Conservation (phyloP, 1,140 invertebrate genomes). For the Mya arenaria region DNA sequence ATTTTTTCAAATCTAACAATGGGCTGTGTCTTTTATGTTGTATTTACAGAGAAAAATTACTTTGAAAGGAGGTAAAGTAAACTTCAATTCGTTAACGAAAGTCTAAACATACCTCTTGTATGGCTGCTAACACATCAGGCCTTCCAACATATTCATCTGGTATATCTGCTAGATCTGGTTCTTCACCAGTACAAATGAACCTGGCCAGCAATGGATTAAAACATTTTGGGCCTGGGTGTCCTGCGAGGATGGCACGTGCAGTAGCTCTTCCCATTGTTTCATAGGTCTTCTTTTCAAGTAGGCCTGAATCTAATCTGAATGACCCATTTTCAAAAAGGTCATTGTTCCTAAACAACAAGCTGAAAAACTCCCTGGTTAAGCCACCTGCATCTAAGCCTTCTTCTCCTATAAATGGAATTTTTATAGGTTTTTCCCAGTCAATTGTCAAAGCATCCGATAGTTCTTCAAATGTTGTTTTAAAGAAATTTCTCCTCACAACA, state of each 20-base stretch:
- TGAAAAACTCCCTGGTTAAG: slow-evolving; percentile 30
- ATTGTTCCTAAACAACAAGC: slow-evolving; percentile 20
- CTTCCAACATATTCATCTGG: slow-evolving; percentile 21
- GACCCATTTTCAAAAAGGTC: slow-evolving; percentile 22
- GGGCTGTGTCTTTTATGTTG: too few species aligned
- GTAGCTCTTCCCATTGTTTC: slow-evolving; percentile 24
- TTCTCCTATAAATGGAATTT: slow-evolving; percentile 29
- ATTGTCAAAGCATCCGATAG: slow-evolving; percentile 10
- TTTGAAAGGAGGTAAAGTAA: too few species aligned
- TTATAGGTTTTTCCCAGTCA: slow-evolving; percentile 17
- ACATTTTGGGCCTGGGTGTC: slow-evolving; percentile 32
- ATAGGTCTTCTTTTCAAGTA: slow-evolving; percentile 23
- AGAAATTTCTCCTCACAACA: slow-evolving; percentile 30
- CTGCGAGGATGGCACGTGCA: slow-evolving; percentile 10
- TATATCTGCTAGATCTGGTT: slow-evolving; percentile 20
- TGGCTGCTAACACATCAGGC: slow-evolving; percentile 13
- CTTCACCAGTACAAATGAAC: slow-evolving; percentile 30
- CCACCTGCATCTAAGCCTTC: slow-evolving; percentile 24
- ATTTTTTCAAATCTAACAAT: too few species aligned
- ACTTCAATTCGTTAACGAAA: too few species aligned
- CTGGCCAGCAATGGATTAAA: slow-evolving; percentile 16
- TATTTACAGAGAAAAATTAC: too few species aligned
- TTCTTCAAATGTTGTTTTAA: slow-evolving; percentile 29
- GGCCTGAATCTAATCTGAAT: slow-evolving; percentile 3
- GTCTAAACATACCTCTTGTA: slow-evolving; percentile 27